A percentile compares a stretch with the other conserved stretches of the same genome.
phyloP scores from a whole-genome alignment of 2,888 invertebrate species.

The Gymnoscelis rufifasciata region DNA sequence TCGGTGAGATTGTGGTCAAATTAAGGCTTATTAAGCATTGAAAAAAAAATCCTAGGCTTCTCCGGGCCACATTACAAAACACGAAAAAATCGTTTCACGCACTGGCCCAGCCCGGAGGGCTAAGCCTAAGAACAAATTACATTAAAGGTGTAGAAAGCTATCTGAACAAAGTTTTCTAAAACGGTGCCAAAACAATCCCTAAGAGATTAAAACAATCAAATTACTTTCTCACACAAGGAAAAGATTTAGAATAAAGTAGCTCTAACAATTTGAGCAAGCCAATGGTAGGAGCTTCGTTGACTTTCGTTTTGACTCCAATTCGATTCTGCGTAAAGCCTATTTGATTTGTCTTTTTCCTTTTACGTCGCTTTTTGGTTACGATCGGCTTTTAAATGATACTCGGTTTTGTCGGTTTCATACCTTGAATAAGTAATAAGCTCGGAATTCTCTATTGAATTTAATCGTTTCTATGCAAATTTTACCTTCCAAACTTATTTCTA shows the following conservation, averaged over 20 bases:
- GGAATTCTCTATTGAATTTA: conserved; percentile 16
- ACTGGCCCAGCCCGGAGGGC: too few species aligned
- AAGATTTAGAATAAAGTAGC: conserved; percentile 17
- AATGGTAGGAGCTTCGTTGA: conserved; percentile 22
- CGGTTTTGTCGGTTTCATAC: conserved; percentile 13
- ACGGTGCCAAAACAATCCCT: background rate
- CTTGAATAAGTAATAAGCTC: conserved; percentile 21
- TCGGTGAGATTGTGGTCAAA: too few species aligned
- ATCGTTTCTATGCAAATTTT: conserved; percentile 3
- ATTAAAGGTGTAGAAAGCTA: too few species aligned
- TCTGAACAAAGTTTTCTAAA: background rate
- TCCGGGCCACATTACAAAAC: too few species aligned
- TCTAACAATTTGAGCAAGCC: conserved; percentile 19
- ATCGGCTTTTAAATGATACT: conserved; percentile 25
- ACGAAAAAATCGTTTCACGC: too few species aligned
- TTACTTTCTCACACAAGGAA: conserved; percentile 20
- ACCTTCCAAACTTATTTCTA: background rate
- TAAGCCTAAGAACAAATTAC: too few species aligned
- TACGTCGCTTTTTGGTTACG: conserved; percentile 24
- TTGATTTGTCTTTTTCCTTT: conserved; percentile 27
- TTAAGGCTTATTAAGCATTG: too few species aligned
- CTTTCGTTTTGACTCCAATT: conserved; percentile 29
- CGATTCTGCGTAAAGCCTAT: conserved; percentile 29
- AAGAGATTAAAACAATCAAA: conserved; percentile 8
- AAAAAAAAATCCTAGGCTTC: too few species aligned